These are phyloP conservation scores for Phyllotreta striolata DNA, from an alignment of 2,888 invertebrate species.

Conservation along the genomic window DNA sequence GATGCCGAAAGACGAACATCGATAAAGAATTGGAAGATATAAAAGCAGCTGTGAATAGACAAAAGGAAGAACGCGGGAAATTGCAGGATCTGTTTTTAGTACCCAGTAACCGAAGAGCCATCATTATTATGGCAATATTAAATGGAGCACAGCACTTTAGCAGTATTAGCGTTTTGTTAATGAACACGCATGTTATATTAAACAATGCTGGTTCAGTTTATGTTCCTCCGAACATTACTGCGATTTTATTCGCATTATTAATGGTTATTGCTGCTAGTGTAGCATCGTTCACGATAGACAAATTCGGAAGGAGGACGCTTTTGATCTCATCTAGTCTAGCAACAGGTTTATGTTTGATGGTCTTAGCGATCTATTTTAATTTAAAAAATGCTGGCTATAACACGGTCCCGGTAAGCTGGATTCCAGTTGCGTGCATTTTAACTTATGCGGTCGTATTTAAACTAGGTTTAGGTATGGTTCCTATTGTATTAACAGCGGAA, in stretches of 20 bases:
- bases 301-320: slow-evolving; percentile 56
- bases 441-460: slow-evolving; percentile 55
- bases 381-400: slow-evolving; percentile 51
- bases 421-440: slow-evolving; percentile 50
- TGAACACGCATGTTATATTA: slow-evolving; percentile 59
- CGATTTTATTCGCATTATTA: slow-evolving; percentile 56
- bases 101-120: slow-evolving; percentile 57
- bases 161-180: slow-evolving; percentile 58
- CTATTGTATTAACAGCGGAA: slow-evolving; percentile 59
- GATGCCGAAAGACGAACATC: slow-evolving; percentile 49
- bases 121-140: slow-evolving; percentile 57
- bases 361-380: slow-evolving; percentile 57
- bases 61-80: slow-evolving; percentile 56
- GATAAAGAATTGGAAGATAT: slow-evolving; percentile 58
- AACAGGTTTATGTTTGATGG: slow-evolving; percentile 54
- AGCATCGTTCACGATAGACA: slow-evolving; percentile 55
- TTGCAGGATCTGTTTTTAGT: slow-evolving; percentile 56
- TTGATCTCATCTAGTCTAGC: slow-evolving; percentile 54
- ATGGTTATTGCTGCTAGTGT: slow-evolving; percentile 56
- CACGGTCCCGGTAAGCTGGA: slow-evolving; percentile 48
- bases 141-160: slow-evolving; percentile 59
- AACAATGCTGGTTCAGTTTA: slow-evolving; percentile 56
- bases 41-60: slow-evolving; percentile 54
- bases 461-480: slow-evolving; percentile 58
- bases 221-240: slow-evolving; percentile 50